Conservation (phyloP, 2,888 invertebrate genomes). For the Ophonus ardosiacus region DNA sequence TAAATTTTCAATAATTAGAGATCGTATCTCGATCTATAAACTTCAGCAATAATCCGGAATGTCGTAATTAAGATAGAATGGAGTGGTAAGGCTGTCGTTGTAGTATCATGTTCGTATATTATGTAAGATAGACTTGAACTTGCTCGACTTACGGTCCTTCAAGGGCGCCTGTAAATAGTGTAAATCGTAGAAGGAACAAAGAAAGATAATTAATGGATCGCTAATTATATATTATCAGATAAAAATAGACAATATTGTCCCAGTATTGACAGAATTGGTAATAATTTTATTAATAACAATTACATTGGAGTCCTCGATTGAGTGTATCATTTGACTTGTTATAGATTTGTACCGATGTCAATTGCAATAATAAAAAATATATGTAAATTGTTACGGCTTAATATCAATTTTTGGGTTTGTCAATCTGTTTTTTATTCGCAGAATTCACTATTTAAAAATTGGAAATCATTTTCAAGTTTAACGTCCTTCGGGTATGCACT, state of each 20-base stretch:
- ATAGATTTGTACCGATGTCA: too few species aligned
- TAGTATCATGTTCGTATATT: conserved; percentile 16
- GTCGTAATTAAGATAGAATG: conserved; percentile 32
- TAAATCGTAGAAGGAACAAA: neutral
- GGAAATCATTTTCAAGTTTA: too few species aligned
- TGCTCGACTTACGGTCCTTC: conserved; percentile 47
- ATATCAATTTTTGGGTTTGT: too few species aligned
- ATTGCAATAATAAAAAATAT: too few species aligned
- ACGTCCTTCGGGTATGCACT: too few species aligned
- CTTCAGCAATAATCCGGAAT: conserved; percentile 36
- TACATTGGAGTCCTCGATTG: too few species aligned
- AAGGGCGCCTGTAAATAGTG: conserved; percentile 23
- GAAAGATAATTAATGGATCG: conserved; percentile 3
- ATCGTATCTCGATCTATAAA: conserved; percentile 35
- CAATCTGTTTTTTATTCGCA: too few species aligned
- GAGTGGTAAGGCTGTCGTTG: neutral
- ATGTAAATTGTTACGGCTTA: too few species aligned
- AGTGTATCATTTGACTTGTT: too few species aligned
- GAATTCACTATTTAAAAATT: too few species aligned
- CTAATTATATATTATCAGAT: conserved; percentile 15
- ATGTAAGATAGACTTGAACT: conserved; percentile 56
- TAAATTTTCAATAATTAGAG: conserved; percentile 31
- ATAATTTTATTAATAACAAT: too few species aligned
- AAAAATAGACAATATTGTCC: conserved; percentile 25
- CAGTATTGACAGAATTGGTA: neutral